phyloP scores from a whole-genome alignment of 2,113 vertebrate genomes.

The Psephotus haematonotus region DNA sequence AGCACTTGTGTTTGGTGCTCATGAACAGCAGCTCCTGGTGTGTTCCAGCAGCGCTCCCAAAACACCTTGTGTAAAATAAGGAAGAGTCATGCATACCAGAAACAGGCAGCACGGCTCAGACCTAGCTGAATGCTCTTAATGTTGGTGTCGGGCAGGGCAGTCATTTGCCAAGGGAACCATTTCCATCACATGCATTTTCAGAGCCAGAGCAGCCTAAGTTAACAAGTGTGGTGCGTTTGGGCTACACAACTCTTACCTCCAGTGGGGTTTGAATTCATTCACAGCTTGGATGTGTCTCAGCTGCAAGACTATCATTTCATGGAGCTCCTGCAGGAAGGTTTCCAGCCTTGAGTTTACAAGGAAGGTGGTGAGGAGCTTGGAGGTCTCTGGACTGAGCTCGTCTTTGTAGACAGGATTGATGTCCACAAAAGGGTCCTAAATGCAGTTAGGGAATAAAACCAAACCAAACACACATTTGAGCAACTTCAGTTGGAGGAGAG shows the following conservation, averaged over 20 bases:
- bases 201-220: background rate
- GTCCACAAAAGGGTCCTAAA: constrained; percentile 88
- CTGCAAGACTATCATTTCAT: constrained; percentile 86
- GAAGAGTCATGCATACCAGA: background rate
- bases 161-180: rapidly evolving
- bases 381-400: constrained; percentile 60
- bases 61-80: background rate
- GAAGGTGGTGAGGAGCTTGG: constrained; percentile 78
- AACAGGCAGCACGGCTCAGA: background rate
- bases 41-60: background rate
- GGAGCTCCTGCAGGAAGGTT: constrained; percentile 87
- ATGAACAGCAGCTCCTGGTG: background rate
- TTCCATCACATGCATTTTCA: background rate
- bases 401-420: constrained; percentile 76
- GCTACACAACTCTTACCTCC: constrained; percentile 77
- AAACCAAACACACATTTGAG: background rate
- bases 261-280: constrained; percentile 73
- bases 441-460: background rate
- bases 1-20: background rate
- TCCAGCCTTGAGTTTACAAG: constrained; percentile 81
- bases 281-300: constrained; percentile 71
- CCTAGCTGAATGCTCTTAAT: rapidly evolving
- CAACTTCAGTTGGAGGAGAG: background rate
- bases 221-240: background rate
- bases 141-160: background rate